These are phyloP conservation scores for Galerucella nymphaeae DNA, from an alignment of 2,888 invertebrate genomes.

Conservation along the genomic window DNA sequence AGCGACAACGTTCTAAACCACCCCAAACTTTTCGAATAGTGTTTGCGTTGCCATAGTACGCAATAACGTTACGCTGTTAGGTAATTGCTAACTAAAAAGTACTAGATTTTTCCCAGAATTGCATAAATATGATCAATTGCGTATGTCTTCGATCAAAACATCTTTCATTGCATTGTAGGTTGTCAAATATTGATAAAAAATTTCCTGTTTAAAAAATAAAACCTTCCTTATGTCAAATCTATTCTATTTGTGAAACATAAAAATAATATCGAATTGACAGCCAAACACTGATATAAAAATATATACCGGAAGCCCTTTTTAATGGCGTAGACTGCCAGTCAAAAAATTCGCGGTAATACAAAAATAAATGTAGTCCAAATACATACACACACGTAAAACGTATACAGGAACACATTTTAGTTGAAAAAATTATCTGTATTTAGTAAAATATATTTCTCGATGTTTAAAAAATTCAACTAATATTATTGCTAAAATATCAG, in stretches of 20 bases:
- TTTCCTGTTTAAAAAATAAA: too few relatives aligned
- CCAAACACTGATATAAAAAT: background rate
- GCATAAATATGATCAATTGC: too few relatives aligned
- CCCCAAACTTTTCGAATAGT: too few relatives aligned
- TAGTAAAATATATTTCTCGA: background rate
- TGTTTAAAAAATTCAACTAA: background rate
- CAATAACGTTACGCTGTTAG: too few relatives aligned
- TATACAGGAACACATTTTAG: background rate
- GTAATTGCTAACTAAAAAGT: too few relatives aligned
- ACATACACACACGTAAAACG: background rate
- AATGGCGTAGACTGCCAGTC: background rate
- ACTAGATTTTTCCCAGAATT: too few relatives aligned
- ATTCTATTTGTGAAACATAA: background rate
- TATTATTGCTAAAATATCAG: conserved; percentile 26
- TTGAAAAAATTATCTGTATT: background rate
- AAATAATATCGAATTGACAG: background rate
- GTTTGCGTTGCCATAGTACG: too few relatives aligned
- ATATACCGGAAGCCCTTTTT: conserved; percentile 1
- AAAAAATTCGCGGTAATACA: background rate
- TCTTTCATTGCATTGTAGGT: too few relatives aligned
- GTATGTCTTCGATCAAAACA: too few relatives aligned
- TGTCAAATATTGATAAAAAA: too few relatives aligned
- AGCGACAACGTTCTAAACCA: too few relatives aligned
- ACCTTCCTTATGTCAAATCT: too few relatives aligned
- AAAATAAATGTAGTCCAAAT: background rate